These are phyloP conservation scores for Aelia acuminata DNA, from an alignment of 2,888 invertebrate genomes.

Conservation along the genomic window DNA sequence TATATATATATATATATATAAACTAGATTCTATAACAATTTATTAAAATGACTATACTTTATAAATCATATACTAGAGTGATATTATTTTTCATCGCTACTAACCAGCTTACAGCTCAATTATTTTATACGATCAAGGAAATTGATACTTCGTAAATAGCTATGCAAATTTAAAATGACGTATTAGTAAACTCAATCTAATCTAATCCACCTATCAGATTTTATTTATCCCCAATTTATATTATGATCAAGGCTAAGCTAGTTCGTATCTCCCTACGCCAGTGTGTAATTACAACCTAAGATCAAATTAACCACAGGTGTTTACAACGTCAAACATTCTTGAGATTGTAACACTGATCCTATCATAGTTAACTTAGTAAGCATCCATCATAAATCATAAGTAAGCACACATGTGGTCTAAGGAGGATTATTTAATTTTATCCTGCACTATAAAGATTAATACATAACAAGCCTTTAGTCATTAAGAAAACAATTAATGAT, in stretches of 20 bases:
- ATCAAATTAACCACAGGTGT: not conserved
- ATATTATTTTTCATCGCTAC: not conserved
- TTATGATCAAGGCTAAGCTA: not conserved
- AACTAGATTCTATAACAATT: too few species aligned
- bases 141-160: not conserved
- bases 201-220: not conserved
- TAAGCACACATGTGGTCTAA: too few species aligned
- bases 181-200: not conserved
- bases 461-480: too few species aligned
- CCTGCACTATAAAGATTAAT: not conserved
- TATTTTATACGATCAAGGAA: not conserved
- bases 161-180: not conserved
- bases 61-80: not conserved
- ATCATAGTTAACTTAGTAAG: not conserved
- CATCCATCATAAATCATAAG: too few species aligned
- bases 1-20: too few species aligned
- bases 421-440: too few species aligned
- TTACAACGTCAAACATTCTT: not conserved
- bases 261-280: not conserved
- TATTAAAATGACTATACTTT: too few species aligned
- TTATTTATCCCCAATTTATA: not conserved
- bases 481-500: too few species aligned
- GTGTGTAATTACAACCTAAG: not conserved
- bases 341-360: not conserved
- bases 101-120: not conserved